Conservation (phyloP, 2,797 vertebrate genomes). For the Enteromius afrohamiltoni region DNA sequence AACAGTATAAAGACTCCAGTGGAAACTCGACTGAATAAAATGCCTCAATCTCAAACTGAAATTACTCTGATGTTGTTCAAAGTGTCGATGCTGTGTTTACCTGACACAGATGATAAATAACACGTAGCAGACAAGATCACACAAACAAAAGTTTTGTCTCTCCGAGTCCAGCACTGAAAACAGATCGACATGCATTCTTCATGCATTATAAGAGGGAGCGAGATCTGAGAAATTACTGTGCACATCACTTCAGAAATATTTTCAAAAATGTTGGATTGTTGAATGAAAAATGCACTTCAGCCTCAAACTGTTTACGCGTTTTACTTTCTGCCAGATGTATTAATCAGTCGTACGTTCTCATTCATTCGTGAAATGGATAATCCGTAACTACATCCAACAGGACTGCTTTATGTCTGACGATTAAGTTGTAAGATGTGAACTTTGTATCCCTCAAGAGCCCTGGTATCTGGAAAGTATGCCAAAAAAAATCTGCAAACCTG, state of each 20-base stretch:
- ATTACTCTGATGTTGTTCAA: conserved; percentile 17
- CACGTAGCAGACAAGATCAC: background rate
- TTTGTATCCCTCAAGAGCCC: conserved; percentile 20
- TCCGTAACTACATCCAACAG: conserved; percentile 8
- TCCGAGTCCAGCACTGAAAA: conserved; percentile 11
- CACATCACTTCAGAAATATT: conserved; percentile 1
- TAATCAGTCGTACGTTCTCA: background rate
- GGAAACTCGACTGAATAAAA: conserved; percentile 27
- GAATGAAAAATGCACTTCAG: conserved; percentile 26
- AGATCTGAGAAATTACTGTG: background rate
- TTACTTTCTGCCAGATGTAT: background rate
- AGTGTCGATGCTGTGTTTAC: background rate
- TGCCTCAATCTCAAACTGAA: conserved; percentile 40
- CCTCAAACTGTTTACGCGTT: background rate
- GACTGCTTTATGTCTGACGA: conserved; percentile 1
- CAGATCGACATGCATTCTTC: conserved; percentile 26
- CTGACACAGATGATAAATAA: background rate
- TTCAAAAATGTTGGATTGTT: background rate
- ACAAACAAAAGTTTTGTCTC: background rate
- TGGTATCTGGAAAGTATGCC: background rate
- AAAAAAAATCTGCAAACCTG: conserved; percentile 3
- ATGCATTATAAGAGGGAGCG: conserved; percentile 35
- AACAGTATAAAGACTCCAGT: conserved; percentile 47
- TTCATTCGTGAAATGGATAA: background rate
- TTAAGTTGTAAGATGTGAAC: background rate